Evolutionary conservation across 2,113 vertebrate species (phyloP).

Genomic region (Meriones unguiculatus): DNA sequence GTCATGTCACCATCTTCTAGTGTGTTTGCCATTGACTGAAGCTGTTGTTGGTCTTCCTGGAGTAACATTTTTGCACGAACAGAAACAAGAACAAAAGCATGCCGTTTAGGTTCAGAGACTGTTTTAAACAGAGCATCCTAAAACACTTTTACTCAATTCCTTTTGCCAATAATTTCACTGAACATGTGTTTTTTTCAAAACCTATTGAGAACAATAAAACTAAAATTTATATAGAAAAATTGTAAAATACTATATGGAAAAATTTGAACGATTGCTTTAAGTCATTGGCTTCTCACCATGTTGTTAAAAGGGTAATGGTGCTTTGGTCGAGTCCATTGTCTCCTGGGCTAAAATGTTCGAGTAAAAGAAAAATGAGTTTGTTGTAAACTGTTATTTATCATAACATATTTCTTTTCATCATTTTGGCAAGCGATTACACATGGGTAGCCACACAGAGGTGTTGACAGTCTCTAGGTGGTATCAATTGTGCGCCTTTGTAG

Average conservation of each 20-base stretch:
- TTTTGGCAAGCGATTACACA: neutral
- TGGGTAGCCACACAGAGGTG: neutral
- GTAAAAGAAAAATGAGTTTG: neutral
- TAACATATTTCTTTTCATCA: neutral
- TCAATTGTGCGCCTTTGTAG: neutral
- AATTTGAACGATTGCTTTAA: neutral
- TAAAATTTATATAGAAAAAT: neutral
- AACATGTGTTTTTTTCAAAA: neutral
- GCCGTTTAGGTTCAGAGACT: neutral
- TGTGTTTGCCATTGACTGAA: slow-evolving; percentile 75
- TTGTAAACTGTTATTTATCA: neutral
- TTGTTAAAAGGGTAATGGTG: neutral
- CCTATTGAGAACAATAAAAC: neutral
- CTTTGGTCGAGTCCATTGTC: neutral
- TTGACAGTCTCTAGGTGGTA: neutral
- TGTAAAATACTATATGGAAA: neutral
- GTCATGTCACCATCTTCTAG: slow-evolving; percentile 84
- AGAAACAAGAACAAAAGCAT: neutral
- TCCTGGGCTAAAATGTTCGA: neutral
- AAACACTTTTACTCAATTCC: neutral
- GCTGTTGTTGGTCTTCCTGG: slow-evolving; percentile 85
- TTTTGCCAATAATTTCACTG: neutral
- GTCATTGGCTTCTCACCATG: neutral
- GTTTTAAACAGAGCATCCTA: neutral
- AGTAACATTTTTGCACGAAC: slow-evolving; percentile 63